Conservation (phyloP, 2,113 vertebrate species). For the Tor tambroides region DNA sequence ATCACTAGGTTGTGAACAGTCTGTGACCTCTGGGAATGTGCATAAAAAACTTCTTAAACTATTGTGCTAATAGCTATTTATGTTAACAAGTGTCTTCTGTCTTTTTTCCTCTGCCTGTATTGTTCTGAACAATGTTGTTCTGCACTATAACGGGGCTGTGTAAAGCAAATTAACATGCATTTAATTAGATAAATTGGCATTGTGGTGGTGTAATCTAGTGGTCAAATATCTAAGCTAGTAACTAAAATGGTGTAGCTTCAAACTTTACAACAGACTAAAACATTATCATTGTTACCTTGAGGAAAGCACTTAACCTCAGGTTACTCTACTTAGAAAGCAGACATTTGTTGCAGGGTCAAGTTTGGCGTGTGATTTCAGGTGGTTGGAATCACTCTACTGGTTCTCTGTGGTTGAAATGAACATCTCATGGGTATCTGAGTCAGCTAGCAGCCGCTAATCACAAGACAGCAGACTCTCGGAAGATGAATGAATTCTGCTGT, state of each 20-base stretch:
- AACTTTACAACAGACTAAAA: neutral
- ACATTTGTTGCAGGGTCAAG: neutral
- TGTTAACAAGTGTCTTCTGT: neutral
- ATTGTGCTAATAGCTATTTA: neutral
- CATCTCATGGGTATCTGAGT: constrained; percentile 29
- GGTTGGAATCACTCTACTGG: neutral
- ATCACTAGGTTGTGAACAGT: no score
- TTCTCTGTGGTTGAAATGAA: constrained; percentile 8
- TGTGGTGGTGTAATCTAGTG: neutral
- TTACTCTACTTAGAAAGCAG: neutral
- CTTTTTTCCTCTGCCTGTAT: neutral
- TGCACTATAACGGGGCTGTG: neutral
- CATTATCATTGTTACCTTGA: neutral
- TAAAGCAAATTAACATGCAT: neutral
- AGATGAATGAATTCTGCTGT: constrained; percentile 27
- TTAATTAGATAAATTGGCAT: neutral
- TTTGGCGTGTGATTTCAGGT: neutral
- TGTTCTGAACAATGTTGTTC: neutral
- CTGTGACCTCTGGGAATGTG: no score
- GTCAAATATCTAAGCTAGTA: neutral
- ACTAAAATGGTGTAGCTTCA: neutral
- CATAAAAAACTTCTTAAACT: neutral
- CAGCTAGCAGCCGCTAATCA: constrained; percentile 47
- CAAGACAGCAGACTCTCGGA: constrained; percentile 15
- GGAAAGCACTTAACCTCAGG: neutral